Conservation (phyloP, 1,140 invertebrate genomes). For the Sogatella furcifera region DNA sequence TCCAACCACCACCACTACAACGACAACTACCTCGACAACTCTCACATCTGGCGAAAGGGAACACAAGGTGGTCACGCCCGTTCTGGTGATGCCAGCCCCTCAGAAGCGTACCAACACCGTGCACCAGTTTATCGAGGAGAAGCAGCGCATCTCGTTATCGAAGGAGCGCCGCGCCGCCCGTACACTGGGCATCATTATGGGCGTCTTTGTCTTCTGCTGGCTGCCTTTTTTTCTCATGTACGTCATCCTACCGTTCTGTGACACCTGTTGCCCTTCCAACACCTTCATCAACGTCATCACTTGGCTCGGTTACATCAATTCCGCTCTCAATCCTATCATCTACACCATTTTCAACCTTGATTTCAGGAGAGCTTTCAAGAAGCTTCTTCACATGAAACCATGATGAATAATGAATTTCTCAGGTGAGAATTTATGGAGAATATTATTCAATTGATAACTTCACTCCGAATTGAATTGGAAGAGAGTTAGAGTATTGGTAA, state of each 20-base stretch:
- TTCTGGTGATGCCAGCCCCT: constrained; percentile 28
- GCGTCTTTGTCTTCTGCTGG: constrained; percentile 93
- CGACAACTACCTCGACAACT: constrained; percentile 9
- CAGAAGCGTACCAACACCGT: constrained; percentile 35
- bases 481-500: too few species aligned
- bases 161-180: constrained; percentile 84
- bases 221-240: constrained; percentile 94
- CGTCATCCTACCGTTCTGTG: constrained; percentile 79
- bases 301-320: constrained; percentile 97
- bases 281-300: constrained; percentile 80
- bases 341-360: constrained; percentile 97
- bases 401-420: neutral
- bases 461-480: too few species aligned
- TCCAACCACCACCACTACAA: constrained; percentile 16
- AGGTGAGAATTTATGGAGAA: too few species aligned
- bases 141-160: constrained; percentile 83
- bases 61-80: constrained; percentile 34
- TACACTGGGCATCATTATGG: constrained; percentile 88
- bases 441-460: too few species aligned
- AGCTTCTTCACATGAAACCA: constrained; percentile 52
- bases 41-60: constrained; percentile 33
- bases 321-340: constrained; percentile 92
- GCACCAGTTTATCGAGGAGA: constrained; percentile 86
- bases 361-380: constrained; percentile 87
- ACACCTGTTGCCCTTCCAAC: constrained; percentile 48